phyloP scores from a whole-genome alignment of 2,888 invertebrate species.

The Conchocele bisecta region DNA sequence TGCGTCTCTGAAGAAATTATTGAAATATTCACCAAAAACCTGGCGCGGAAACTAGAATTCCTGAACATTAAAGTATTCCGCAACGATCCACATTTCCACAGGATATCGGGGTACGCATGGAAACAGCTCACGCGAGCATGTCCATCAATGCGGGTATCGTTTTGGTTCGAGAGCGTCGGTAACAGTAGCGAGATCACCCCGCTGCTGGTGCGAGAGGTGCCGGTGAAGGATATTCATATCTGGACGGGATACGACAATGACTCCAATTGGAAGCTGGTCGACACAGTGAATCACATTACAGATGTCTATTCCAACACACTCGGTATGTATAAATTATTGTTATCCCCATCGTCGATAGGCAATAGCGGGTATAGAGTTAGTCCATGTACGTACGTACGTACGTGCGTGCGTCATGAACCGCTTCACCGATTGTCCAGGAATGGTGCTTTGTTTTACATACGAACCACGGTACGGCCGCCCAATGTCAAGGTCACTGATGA shows the following conservation, averaged over 20 bases:
- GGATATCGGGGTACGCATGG: slow-evolving; percentile 68
- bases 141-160: slow-evolving; percentile 65
- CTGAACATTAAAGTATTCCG: slow-evolving; percentile 69
- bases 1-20: slow-evolving; percentile 71
- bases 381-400: too few relatives aligned
- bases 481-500: too few relatives aligned
- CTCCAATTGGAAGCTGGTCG: slow-evolving; percentile 65
- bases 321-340: slow-evolving; percentile 59
- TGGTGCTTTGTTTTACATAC: too few relatives aligned
- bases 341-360: too few relatives aligned
- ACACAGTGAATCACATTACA: slow-evolving; percentile 64
- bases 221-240: slow-evolving; percentile 70
- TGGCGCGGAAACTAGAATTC: slow-evolving; percentile 62
- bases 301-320: slow-evolving; percentile 54
- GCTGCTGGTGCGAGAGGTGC: slow-evolving; percentile 67
- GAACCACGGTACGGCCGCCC: too few relatives aligned
- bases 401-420: too few relatives aligned
- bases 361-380: too few relatives aligned
- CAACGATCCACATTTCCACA: slow-evolving; percentile 72
- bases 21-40: slow-evolving; percentile 59
- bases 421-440: too few relatives aligned
- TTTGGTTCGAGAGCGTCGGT: slow-evolving; percentile 74
- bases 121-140: slow-evolving; percentile 58
- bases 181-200: slow-evolving; percentile 59
- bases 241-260: slow-evolving; percentile 76